Base-by-base conservation (phyloP, 2,113 vertebrate genomes). In the Hassar affinis region DNA sequence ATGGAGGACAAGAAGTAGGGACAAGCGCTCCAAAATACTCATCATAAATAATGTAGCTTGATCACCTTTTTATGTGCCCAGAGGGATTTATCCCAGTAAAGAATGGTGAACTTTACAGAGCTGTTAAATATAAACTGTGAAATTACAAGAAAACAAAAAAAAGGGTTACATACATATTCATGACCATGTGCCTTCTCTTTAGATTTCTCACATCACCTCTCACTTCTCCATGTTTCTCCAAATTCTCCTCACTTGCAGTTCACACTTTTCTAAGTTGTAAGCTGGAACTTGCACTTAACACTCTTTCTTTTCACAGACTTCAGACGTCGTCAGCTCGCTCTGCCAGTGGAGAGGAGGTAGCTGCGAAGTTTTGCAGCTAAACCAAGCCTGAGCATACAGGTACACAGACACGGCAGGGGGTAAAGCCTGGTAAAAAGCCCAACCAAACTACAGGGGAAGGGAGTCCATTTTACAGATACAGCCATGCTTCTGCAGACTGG, bases 321-420 rank as follows among this genome's bases (percentile, higher is more conserved):
- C 33, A 42, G 54, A 78, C 89, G 87, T 86, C 75, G 49, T 72
- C 81, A 79, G 84, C 89, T 92, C 89, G 89, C 89, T 92, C 84
- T 82, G 89, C 84, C 57, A 81, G 78, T 78, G 88, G 89, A 93
- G 93, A 93, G 92, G 94, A 93, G 91, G 91, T 91, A 88, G 89
- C 88, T 86, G 88, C 77, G 77, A 84, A 88, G 88, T 91, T 90
- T 86, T 88, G 76, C 89, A 91, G 91, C 89, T 84, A 83, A 87
- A 89, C 87, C 86, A 82, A 91, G 86, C 86, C 89, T 68, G 84
- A 88, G 88, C 93, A 92, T 92, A 93, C 91, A 91, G 91, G 86
- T 87, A 42, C 64, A 87, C 72, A 33, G n/a, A 52, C n/a, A 18
- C 72, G 12, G 71, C 45, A 83, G 85, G 80, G 86, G 91, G 86